Base-by-base conservation (phyloP, 37 sponge, comb jelly and placozoan species). In the Crambe crambe region DNA sequence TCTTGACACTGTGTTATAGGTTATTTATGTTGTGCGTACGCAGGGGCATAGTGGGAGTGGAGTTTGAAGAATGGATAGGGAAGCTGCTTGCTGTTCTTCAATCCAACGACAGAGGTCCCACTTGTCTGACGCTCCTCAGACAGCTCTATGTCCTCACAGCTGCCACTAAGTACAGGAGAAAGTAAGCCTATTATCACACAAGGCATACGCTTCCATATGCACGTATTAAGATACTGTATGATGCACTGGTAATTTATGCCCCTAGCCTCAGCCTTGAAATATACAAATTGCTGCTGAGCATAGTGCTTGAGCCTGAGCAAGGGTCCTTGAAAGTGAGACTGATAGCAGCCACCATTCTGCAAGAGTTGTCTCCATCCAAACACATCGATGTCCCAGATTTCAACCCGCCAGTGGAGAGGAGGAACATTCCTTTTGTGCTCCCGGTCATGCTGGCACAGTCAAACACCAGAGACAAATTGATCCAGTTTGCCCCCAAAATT, bases 271-370 rank as follows among this genome's bases (percentile, higher is more conserved):
- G 62, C 22, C 27, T 76, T 29, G 39, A 56, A 29, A 42, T 85
- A 1, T 79, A 62, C 51, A 37, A 44, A 23, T 72, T 77, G 25
- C 78, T 92, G 72, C 56, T 58, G 21, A 68, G 56, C 32, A 66
- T 88, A 32, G 77, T 88, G 42, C 58, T 88, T 26, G 93, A 92
- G 37, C 93, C 93, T 21, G 93, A 92, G 41, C 89, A 92, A 66
- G 93, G 93, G 18, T 39, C 85, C 1, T 8, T 78, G 23, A 59
- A 61, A 6, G 36, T 85, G 18, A 47, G 89, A 25, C 68, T 92
- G 2, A 35, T 92, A 47, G 85, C 85, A 21, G 68, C 75, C 27
- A 73, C 75, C 54, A 76, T 92, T 20, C 74, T 92, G 38, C 47
- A 78, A 17, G 93, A 92, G 62, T 66, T 92, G 56, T 57, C 86